Base-by-base conservation (phyloP, 2,888 invertebrate species). In the Andrena fulva region DNA sequence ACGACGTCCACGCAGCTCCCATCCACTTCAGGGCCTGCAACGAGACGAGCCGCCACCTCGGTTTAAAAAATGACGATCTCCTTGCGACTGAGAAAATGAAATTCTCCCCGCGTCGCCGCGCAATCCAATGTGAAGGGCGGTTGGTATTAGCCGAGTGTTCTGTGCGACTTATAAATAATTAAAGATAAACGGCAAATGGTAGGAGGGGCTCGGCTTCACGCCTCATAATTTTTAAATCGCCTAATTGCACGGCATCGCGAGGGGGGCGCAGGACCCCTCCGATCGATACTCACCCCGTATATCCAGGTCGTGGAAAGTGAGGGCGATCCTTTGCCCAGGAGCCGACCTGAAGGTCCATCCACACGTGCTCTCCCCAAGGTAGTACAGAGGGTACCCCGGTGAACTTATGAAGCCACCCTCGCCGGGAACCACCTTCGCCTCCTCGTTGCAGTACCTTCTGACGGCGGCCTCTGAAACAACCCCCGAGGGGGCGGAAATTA, bases 361-460 rank as follows among this genome's bases (percentile, higher is more conserved):
- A 92, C 97, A 97, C 86, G 95, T 93, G 91, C 92, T 93, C 54
- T 95, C 95, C 0, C 96, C 97, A 16, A 96, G 95, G 91, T 97
- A 97, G 94, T 95, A 97, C 87, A 96, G 95, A 0, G 97, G 97
- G 93, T 97, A 97, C 7, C 97, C 97, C 0, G 97, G 97, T 1
- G 93, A 92, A 80, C 94, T 94, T 20, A 93, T 90, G 70, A 93
- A 93, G 48, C 94, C 94, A 27, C 91, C 92, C 69, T 92, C 91
- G 6, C 91, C 92, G 1, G 79, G 87, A 16, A 92, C 91, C 54
- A 95, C 93, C 82, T 90, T 91, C 56, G 95, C 92, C 63, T 94
- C 93, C 56, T 93, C 93, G 90, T 95, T 95, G 90, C 95, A 95
- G 87, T 95, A 95, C 87, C 93, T 94, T 56, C 91, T 91, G 50